Conservation (phyloP, 2,888 invertebrate genomes). For the Diplazon laetatorius region DNA sequence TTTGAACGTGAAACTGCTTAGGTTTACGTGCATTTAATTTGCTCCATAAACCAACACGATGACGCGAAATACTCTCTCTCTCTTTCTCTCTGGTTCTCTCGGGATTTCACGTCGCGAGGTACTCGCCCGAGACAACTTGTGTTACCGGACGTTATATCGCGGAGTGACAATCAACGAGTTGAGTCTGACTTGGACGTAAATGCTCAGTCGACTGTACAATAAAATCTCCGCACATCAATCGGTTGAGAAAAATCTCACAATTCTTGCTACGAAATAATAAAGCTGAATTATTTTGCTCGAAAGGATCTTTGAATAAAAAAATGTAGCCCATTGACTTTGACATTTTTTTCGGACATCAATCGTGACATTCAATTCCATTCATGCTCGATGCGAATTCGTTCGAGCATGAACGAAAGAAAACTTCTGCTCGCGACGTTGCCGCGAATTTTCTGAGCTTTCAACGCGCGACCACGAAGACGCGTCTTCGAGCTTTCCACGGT, state of each 20-base stretch:
- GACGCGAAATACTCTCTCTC: slow-evolving; percentile 54
- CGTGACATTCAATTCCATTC: too few relatives aligned
- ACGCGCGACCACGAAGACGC: slow-evolving; percentile 45
- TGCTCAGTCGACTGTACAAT: neutral
- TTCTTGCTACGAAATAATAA: too few relatives aligned
- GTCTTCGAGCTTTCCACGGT: slow-evolving; percentile 37
- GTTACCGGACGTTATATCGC: slow-evolving; percentile 9
- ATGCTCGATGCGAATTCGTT: too few relatives aligned
- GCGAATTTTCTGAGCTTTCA: too few relatives aligned
- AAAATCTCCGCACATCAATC: neutral
- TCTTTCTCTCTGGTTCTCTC: too few relatives aligned
- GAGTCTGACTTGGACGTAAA: neutral
- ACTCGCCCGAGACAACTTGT: slow-evolving; percentile 38
- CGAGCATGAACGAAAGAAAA: too few relatives aligned
- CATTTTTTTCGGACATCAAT: too few relatives aligned
- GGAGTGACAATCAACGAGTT: neutral
- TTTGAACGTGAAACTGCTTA: slow-evolving; percentile 73
- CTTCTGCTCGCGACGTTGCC: slow-evolving; percentile 31
- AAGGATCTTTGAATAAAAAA: too few relatives aligned
- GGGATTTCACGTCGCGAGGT: slow-evolving; percentile 46
- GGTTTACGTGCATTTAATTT: slow-evolving; percentile 78
- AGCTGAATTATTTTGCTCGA: too few relatives aligned
- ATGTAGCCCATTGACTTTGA: too few relatives aligned
- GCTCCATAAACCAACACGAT: slow-evolving; percentile 73
- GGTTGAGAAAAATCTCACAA: too few relatives aligned